Percentiles rank a stretch among this genome's conserved stretches.
Evolutionary conservation across 2,113 vertebrate genomes (phyloP).

Genomic region (Paratilapia polleni): DNA sequence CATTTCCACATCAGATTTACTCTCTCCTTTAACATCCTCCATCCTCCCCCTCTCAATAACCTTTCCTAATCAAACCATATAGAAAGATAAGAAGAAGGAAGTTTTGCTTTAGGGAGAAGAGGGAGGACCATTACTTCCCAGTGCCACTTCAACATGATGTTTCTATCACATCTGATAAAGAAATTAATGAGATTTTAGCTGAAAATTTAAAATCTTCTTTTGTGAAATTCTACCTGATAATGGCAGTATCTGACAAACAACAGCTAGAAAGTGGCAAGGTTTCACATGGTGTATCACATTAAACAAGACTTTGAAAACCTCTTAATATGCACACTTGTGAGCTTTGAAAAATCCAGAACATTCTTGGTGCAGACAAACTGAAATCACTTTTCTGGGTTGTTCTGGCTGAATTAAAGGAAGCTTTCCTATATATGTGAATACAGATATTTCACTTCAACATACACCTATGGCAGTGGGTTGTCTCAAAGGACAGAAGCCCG

Average conservation of each 20-base stretch:
- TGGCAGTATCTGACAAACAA: background rate
- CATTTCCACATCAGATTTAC: constrained; percentile 84
- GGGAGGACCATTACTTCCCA: background rate
- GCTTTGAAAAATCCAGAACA: background rate
- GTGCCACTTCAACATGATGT: background rate
- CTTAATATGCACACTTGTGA: background rate
- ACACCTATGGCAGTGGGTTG: constrained; percentile 82
- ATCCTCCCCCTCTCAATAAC: constrained; percentile 42
- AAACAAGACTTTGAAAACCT: background rate
- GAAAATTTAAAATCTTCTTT: background rate
- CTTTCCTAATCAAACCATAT: constrained; percentile 43
- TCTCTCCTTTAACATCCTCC: constrained; percentile 77
- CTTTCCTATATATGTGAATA: background rate
- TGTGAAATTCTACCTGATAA: background rate
- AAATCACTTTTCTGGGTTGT: background rate
- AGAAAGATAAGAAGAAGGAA: constrained; percentile 11
- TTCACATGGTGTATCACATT: background rate
- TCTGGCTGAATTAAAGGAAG: background rate
- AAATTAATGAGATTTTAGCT: background rate
- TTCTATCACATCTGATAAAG: background rate
- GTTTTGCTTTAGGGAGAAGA: background rate
- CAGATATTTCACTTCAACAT: constrained; percentile 12
- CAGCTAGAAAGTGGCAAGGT: background rate
- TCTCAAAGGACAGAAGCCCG: constrained; percentile 85
- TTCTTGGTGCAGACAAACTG: background rate